Conservation (phyloP, 1,140 invertebrate genomes). For the Drosophila suzukii region DNA sequence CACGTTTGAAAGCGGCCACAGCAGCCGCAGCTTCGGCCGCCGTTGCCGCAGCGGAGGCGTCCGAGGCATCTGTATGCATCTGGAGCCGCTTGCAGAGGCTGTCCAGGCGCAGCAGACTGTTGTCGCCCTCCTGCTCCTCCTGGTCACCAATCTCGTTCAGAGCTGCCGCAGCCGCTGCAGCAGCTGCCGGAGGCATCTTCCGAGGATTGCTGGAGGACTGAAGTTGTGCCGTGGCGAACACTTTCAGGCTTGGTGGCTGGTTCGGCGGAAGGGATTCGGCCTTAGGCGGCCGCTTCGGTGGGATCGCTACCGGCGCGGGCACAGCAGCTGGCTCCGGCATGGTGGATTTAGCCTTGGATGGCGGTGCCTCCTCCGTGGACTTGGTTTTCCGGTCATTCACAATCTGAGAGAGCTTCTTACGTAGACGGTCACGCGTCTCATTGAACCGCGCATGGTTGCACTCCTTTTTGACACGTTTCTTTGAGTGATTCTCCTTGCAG, state of each 20-base stretch:
- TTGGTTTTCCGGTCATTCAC: conserved; percentile 76
- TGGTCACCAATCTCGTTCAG: conserved; percentile 54
- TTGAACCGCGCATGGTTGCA: conserved; percentile 83
- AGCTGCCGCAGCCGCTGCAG: conserved; percentile 46
- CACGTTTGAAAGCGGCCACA: conserved; percentile 27
- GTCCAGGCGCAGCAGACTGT: conserved; percentile 72
- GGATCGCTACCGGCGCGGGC: conserved; percentile 10
- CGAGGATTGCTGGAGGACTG: conserved; percentile 29
- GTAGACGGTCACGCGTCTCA: conserved; percentile 85
- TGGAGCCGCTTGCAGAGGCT: conserved; percentile 78
- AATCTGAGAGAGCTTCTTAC: conserved; percentile 84
- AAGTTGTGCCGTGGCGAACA: conserved; percentile 65
- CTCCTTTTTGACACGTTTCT: conserved; percentile 80
- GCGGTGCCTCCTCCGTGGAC: conserved; percentile 39
- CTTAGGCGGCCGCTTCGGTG: conserved; percentile 46
- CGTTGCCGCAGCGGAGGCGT: conserved; percentile 11
- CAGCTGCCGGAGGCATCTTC: conserved; percentile 42
- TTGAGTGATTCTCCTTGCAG: conserved; percentile 81
- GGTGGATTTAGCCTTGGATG: conserved; percentile 29
- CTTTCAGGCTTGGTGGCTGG: conserved; percentile 65
- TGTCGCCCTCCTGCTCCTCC: conserved; percentile 52
- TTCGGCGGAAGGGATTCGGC: conserved; percentile 26
- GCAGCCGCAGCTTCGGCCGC: conserved; percentile 36
- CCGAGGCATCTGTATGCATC: conserved; percentile 62
- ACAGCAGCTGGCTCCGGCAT: conserved; percentile 16